Conservation (phyloP, 23 tunicate species). For the Halocynthia roretzi region DNA sequence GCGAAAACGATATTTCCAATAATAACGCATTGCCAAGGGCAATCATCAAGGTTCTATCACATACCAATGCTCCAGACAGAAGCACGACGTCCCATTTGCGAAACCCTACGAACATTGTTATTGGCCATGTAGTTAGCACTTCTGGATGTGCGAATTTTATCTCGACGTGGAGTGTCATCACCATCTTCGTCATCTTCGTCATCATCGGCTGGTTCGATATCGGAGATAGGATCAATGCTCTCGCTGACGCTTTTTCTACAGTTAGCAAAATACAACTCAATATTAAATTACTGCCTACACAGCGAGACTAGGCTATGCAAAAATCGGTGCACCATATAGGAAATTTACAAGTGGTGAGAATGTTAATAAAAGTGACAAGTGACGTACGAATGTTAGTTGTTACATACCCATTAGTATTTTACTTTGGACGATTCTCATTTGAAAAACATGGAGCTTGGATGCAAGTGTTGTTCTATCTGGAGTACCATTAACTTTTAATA, state of each 20-base stretch:
- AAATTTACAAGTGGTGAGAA: not conserved
- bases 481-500: no score
- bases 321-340: not conserved
- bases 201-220: slow-evolving; percentile 11
- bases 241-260: slow-evolving; percentile 17
- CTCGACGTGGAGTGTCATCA: not conserved
- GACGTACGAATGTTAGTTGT: not conserved
- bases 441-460: no score
- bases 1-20: not conserved
- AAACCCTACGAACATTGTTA: slow-evolving; percentile 5
- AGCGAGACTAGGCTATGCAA: not conserved
- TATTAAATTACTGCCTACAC: not conserved
- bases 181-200: not conserved
- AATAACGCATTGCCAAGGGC: not conserved
- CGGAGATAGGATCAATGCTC: slow-evolving; percentile 24
- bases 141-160: not conserved
- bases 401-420: not conserved
- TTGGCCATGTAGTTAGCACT: not conserved
- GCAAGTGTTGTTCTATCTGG: no score
- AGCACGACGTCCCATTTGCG: not conserved
- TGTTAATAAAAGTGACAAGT: not conserved
- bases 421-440: no score
- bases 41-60: not conserved
- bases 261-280: not conserved
- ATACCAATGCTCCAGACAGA: slow-evolving; percentile 8